Evolutionary conservation across 2,797 vertebrate genomes (phyloP).

Genomic region (Chlorospingus semifuscus): DNA sequence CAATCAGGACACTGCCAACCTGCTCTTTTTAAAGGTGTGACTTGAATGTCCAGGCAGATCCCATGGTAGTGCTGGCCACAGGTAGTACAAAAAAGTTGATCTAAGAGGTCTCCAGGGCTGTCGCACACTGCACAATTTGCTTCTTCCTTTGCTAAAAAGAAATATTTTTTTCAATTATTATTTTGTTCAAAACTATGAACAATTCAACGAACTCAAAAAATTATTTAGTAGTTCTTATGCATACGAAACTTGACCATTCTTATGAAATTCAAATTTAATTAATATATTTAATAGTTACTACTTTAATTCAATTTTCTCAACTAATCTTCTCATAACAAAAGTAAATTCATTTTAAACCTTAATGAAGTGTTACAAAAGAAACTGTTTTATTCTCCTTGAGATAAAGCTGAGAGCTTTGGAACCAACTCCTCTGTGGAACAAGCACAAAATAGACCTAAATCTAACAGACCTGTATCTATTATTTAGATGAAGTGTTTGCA

Average conservation of each 20-base stretch:
- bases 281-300: not conserved
- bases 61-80: slow-evolving; percentile 99
- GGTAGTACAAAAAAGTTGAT: slow-evolving; percentile 99
- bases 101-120: slow-evolving; percentile 93
- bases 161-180: slow-evolving; percentile 1
- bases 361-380: not conserved
- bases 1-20: slow-evolving; percentile 98
- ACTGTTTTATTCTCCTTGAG: not conserved
- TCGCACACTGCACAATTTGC: slow-evolving; percentile 95
- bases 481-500: not conserved
- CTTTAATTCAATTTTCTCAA: not conserved
- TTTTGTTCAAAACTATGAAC: not conserved
- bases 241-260: not conserved
- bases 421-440: not conserved
- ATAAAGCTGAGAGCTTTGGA: not conserved
- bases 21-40: slow-evolving; percentile 93
- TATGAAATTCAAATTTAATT: not conserved
- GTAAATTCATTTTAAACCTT: not conserved
- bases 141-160: slow-evolving; percentile 87
- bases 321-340: not conserved
- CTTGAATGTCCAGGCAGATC: slow-evolving; percentile 96
- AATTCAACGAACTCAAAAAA: not conserved
- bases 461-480: not conserved
- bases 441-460: not conserved
- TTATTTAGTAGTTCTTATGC: not conserved